phyloP scores from a whole-genome alignment of 2,888 invertebrate genomes.

The Caenorhabditis angaria region DNA sequence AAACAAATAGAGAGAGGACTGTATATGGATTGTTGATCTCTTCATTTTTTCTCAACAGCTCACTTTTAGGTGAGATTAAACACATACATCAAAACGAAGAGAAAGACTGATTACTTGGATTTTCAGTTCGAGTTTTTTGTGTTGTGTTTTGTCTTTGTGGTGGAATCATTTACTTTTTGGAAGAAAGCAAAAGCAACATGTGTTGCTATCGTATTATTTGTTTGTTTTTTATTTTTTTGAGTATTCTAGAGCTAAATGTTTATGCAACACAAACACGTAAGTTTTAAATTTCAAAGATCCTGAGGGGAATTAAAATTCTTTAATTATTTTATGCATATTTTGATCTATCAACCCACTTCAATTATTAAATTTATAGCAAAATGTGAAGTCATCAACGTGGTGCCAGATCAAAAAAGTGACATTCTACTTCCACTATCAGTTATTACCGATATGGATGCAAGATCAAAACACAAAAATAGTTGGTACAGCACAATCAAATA shows the following conservation, averaged over 20 bases:
- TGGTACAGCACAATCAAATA: constrained; percentile 50
- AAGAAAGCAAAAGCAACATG: too few relatives aligned
- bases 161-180: too few relatives aligned
- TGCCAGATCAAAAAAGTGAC: constrained; percentile 24
- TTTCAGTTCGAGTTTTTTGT: not conserved
- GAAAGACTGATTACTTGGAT: not conserved
- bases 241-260: too few relatives aligned
- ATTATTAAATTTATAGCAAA: constrained; percentile 16
- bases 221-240: too few relatives aligned
- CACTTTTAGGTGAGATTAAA: not conserved
- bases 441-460: constrained; percentile 40
- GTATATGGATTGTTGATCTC: not conserved
- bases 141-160: not conserved
- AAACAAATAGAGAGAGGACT: constrained; percentile 2
- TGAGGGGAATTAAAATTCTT: not conserved
- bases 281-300: not conserved
- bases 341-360: too few relatives aligned
- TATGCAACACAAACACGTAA: not conserved
- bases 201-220: too few relatives aligned
- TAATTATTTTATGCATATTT: too few relatives aligned
- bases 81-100: not conserved
- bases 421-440: constrained; percentile 40
- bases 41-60: not conserved
- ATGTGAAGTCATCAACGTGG: constrained; percentile 37
- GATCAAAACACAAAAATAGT: constrained; percentile 20